Evolutionary conservation across 2,888 invertebrate species (phyloP), one percentile per base, ranked within the genome.

Genomic region (Torymus auratus): DNA sequence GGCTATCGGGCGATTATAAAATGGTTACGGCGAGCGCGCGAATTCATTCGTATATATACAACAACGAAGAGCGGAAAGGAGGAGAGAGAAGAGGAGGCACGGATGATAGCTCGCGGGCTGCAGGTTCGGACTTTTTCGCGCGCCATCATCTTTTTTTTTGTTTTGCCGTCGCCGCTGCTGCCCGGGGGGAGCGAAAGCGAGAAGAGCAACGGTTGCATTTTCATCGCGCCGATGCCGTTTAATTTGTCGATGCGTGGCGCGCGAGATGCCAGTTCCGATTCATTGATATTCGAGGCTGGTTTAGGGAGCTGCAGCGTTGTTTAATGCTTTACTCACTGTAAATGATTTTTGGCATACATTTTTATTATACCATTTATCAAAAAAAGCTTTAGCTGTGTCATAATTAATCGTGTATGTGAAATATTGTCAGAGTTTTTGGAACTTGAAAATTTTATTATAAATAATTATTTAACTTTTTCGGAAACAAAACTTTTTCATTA

Each of bases 181-280:
- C 20, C 20, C 20, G 28, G 28, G 28, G 3, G 28, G 7, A 28
- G 28, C 28, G 2, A 28, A 28, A 28, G 28, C 28, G 28, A 28
- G 28, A 28, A 3, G 28, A 28, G 56, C 14, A 56, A 14, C 73
- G 56, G 62, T 79, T 69, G 73, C 68, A 68, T 60, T 77, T 77
- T 68, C 76, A 69, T 62, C 60, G 65, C 56, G 56, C 17, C 17
- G 41, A 28, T 64, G 15, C 52, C 60, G 65, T 78, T 78, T 71
- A 64, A 78, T 78, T 71, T 65, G 52, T 71, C 58, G 58, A 58
- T 41, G 61, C n/a, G n/a, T n/a, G n/a, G n/a, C n/a, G 20, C 53
- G 11, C 20, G 23, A 28, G 3, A 69, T 50, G 2, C 15, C 20
- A 65, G 56, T 1, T 52, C 60, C 53, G 56, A 65, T 52, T 65